These are phyloP conservation scores for Alviniconcha strummeri DNA, from an alignment of 2,888 invertebrate genomes.

Conservation along the genomic window DNA sequence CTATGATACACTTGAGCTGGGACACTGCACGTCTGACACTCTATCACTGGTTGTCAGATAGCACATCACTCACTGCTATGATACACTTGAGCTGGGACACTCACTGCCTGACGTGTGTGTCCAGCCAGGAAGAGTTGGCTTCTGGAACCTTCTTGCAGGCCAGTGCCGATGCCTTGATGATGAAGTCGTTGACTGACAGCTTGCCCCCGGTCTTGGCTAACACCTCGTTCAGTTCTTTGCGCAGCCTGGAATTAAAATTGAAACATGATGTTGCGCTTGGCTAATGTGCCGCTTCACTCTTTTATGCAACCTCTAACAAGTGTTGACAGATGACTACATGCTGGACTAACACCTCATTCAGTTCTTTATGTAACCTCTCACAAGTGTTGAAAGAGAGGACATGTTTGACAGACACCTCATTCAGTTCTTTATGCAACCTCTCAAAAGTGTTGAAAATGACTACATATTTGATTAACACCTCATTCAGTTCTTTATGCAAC, in stretches of 20 bases:
- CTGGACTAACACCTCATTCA: slow-evolving; percentile 87
- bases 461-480: slow-evolving; percentile 80
- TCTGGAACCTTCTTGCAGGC: slow-evolving; percentile 93
- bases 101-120: slow-evolving; percentile 91
- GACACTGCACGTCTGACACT: slow-evolving; percentile 42
- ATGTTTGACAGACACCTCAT: no score
- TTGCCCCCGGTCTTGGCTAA: slow-evolving; percentile 86
- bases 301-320: no score
- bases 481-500: slow-evolving; percentile 86
- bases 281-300: no score
- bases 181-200: slow-evolving; percentile 95
- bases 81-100: slow-evolving; percentile 37
- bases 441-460: no score
- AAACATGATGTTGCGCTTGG: no score
- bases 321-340: no score
- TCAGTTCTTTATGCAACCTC: no score
- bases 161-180: slow-evolving; percentile 93
- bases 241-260: slow-evolving; percentile 75
- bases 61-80: no score
- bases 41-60: neutral
- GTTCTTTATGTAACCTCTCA: slow-evolving; percentile 80
- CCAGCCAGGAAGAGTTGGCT: slow-evolving; percentile 97
- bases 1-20: neutral
- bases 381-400: neutral
- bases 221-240: slow-evolving; percentile 86